Conservation (phyloP, 2,888 invertebrate species). For the Machimus atricapillus region DNA sequence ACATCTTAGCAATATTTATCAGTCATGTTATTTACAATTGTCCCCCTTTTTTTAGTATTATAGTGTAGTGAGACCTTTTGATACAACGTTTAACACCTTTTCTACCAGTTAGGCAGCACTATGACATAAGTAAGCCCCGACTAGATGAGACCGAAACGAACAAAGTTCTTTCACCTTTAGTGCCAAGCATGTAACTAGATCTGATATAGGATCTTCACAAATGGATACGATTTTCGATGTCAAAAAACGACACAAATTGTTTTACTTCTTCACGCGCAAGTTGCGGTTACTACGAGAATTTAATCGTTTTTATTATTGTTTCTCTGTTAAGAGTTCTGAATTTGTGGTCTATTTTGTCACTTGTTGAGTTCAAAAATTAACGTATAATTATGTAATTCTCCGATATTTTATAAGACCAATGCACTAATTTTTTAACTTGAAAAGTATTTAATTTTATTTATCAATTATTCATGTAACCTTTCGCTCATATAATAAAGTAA, state of each 20-base stretch:
- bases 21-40: conserved; percentile 2
- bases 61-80: conserved; percentile 17
- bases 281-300: not conserved
- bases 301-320: conserved; percentile 2
- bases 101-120: conserved; percentile 26
- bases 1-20: conserved; percentile 13
- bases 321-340: not conserved
- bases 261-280: not conserved
- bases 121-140: not conserved
- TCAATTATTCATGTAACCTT: not conserved
- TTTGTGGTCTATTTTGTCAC: not conserved
- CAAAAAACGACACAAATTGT: not conserved
- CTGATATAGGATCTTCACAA: not conserved
- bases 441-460: conserved; percentile 12
- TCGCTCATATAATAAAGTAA: conserved; percentile 2
- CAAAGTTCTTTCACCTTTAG: conserved; percentile 48
- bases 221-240: not conserved
- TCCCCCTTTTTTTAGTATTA: not conserved
- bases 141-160: conserved; percentile 36
- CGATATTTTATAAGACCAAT: not conserved
- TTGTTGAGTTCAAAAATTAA: not conserved
- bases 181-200: conserved; percentile 47
- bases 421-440: not conserved
- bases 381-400: not conserved
- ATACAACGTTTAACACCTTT: conserved; percentile 29